Base-by-base conservation (phyloP, 2,888 invertebrate species). In the Poecilus cupreus region DNA sequence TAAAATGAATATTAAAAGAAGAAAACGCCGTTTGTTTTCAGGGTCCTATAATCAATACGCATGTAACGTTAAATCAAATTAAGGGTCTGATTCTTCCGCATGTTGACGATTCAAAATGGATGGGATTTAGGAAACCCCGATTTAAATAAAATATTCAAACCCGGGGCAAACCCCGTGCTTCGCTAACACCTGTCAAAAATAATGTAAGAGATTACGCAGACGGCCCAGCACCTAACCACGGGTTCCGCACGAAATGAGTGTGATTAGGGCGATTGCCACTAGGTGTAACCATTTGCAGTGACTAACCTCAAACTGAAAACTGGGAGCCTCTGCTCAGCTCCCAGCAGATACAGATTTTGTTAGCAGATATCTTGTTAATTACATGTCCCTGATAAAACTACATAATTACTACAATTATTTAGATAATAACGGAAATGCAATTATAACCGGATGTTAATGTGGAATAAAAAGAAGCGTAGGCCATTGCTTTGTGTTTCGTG, bases 371-470 rank as follows among this genome's bases (percentile, higher is more conserved):
- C 68, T 32, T 72, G 80, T 80, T 80, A 80, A 80, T 80, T 80
- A 80, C 43, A 80, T 80, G 80, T 80, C 80, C 80, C 70, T 80
- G 72, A 80, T 80, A 80, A 80, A 80, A 68, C 68, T 80, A 68
- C 72, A 80, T 80, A 80, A 80, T 80, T 80, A 80, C 80, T 16
- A 80, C 72, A 72, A 80, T 80, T 80, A 72, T 72, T 72, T 80
- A 72, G 80, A 72, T 80, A 80, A 80, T 80, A 80, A 80, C 80
- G 80, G 80, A 80, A 80, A 80, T 80, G 80, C 80, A 80, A 80
- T 80, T 80, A 80, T 80, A 80, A 80, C 80, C 72, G 80, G 80
- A 80, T 77, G 64, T 77, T 51, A 76, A 60, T 80, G 57, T 39
- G 37, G 70, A 70, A 79, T 51, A 80, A 80, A 80, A 80, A 80